Evolutionary conservation across 2,888 invertebrate genomes (phyloP).

Genomic region (Axea sp.): DNA sequence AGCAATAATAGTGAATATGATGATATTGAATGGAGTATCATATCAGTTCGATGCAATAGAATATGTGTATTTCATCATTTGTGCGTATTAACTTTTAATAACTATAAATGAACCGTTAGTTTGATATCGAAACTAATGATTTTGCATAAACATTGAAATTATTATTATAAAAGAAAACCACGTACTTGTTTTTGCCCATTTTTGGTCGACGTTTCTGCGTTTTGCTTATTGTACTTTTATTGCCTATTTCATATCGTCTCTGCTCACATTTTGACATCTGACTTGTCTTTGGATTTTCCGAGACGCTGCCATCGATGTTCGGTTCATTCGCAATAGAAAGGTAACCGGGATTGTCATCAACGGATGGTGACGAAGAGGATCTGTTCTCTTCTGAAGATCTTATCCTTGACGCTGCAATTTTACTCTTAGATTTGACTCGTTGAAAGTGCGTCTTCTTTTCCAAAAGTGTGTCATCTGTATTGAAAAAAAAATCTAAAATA

Average conservation of each 20-base stretch:
- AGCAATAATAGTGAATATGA: conserved; percentile 51
- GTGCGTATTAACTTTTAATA: conserved; percentile 49
- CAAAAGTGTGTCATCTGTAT: conserved; percentile 76
- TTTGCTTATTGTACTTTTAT: conserved; percentile 57
- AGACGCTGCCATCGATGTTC: conserved; percentile 64
- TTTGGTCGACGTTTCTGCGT: conserved; percentile 72
- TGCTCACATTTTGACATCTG: conserved; percentile 65
- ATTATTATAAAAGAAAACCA: too few relatives aligned
- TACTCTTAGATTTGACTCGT: conserved; percentile 77
- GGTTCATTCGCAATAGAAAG: conserved; percentile 68
- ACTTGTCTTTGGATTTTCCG: conserved; percentile 59
- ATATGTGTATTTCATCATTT: conserved; percentile 27
- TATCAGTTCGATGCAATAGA: conserved; percentile 36
- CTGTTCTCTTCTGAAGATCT: conserved; percentile 64
- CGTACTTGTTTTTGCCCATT: conserved; percentile 78
- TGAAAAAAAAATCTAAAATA: conserved; percentile 27
- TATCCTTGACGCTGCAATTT: conserved; percentile 58
- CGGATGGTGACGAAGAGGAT: conserved; percentile 69
- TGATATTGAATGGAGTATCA: conserved; percentile 45
- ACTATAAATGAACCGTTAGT: not conserved
- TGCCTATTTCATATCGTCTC: conserved; percentile 56
- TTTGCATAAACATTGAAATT: not conserved
- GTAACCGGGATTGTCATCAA: conserved; percentile 69
- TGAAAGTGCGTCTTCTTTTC: conserved; percentile 77
- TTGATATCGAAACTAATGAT: not conserved